A percentile compares a stretch with the other conserved stretches of the same genome.
These are phyloP conservation scores for Eupeodes corollae DNA, from an alignment of 1,140 invertebrate species.

Conservation along the genomic window DNA sequence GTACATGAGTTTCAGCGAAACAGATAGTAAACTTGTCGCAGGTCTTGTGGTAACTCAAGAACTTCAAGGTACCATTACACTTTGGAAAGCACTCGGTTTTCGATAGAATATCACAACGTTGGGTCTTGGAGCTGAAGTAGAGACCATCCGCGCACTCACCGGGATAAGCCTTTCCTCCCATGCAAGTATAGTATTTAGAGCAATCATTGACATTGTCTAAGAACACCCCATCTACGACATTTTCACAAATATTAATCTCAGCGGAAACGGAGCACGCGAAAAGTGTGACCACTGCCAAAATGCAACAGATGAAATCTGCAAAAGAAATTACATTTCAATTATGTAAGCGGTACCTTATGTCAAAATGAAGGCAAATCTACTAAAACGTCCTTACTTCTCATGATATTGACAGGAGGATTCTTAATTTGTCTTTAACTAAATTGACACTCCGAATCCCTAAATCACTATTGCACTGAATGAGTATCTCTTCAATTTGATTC, in stretches of 20 bases:
- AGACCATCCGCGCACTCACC: slow-evolving; percentile 7
- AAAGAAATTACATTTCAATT: no score
- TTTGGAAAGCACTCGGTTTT: slow-evolving; percentile 17
- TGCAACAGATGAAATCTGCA: no score
- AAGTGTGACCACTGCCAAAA: slow-evolving; percentile 3
- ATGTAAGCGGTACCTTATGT: no score
- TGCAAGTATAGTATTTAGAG: slow-evolving; percentile 21
- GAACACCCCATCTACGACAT: slow-evolving; percentile 19
- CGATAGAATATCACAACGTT: slow-evolving; percentile 15
- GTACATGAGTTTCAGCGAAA: slow-evolving; percentile 14
- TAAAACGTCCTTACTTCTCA: no score
- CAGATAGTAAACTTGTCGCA: slow-evolving; percentile 31
- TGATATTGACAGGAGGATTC: no score
- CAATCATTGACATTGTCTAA: slow-evolving; percentile 20
- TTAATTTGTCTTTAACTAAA: no score
- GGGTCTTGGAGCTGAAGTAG: slow-evolving; percentile 20
- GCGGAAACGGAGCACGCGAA: background rate
- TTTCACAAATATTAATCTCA: slow-evolving; percentile 20
- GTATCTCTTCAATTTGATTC: no score
- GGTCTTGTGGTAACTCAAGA: slow-evolving; percentile 26
- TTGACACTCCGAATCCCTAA: no score
- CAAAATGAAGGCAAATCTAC: no score
- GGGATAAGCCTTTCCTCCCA: slow-evolving; percentile 13
- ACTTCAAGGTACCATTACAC: slow-evolving; percentile 15
- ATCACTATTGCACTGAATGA: no score